Conservation (phyloP, 2,113 vertebrate species). For the Tragelaphus scriptus region DNA sequence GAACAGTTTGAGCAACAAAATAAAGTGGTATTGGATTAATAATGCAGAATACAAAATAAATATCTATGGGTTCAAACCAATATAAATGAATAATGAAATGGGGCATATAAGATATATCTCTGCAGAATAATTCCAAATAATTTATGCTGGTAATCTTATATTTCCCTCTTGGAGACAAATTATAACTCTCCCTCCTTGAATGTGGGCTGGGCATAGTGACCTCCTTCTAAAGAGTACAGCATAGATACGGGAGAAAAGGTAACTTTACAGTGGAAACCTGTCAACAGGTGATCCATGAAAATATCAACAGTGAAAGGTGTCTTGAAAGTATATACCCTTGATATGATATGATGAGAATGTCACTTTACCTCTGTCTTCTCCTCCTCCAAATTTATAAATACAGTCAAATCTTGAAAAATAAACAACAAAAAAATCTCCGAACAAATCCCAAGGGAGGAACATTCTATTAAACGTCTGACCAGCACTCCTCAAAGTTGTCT, state of each 20-base stretch:
- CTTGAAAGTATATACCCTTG: not conserved
- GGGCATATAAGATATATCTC: not conserved
- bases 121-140: not conserved
- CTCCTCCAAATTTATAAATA: not conserved
- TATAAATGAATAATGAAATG: not conserved
- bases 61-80: not conserved
- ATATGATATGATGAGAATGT: not conserved
- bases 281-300: not conserved
- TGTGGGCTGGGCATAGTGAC: not conserved
- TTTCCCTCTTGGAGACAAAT: not conserved
- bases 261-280: not conserved
- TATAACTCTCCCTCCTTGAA: not conserved
- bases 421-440: not conserved
- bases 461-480: not conserved
- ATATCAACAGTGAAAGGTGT: not conserved
- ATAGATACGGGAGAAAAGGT: rapidly evolving
- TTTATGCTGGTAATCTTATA: not conserved
- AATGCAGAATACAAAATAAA: not conserved
- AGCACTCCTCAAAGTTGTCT: not conserved
- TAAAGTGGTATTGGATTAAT: not conserved
- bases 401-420: not conserved
- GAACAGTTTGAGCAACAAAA: not conserved
- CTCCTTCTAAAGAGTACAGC: not conserved
- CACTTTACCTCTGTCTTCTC: not conserved
- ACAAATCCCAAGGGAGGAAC: not conserved